These are phyloP conservation scores for Phymorhynchus buccinoides DNA, from an alignment of 1,140 invertebrate genomes.

Conservation along the genomic window DNA sequence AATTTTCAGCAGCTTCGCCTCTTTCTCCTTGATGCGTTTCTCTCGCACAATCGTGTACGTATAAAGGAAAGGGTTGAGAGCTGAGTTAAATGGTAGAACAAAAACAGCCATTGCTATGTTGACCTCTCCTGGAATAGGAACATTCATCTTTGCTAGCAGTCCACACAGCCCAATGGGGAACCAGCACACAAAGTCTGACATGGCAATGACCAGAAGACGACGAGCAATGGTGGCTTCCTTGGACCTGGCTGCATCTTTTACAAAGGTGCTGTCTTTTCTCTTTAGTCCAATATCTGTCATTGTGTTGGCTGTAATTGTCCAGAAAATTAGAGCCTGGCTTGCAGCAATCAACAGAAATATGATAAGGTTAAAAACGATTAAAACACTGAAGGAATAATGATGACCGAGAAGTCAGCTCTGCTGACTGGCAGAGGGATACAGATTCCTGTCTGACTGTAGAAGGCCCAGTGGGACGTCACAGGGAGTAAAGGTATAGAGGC, in stretches of 20 bases:
- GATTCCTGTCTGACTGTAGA: slow-evolving; percentile 6
- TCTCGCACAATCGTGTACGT: no score
- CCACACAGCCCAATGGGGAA: neutral
- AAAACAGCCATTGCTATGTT: no score
- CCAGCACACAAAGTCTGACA: slow-evolving; percentile 10
- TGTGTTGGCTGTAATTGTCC: slow-evolving; percentile 7
- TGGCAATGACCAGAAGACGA: neutral
- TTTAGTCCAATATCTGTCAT: neutral
- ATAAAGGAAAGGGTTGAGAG: no score
- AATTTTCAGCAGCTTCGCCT: no score
- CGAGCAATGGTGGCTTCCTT: slow-evolving; percentile 18
- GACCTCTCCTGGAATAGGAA: no score
- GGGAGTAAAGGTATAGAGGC: slow-evolving; percentile 2
- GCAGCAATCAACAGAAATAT: slow-evolving; percentile 32
- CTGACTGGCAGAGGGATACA: neutral
- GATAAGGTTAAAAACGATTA: slow-evolving; percentile 43
- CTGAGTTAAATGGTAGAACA: no score
- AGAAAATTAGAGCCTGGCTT: slow-evolving; percentile 49
- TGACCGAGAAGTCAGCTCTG: neutral
- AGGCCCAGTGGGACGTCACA: neutral
- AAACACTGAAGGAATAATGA: slow-evolving; percentile 27
- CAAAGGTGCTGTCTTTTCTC: no score
- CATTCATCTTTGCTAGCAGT: neutral
- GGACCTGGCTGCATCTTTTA: neutral
- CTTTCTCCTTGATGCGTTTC: no score